A percentile compares a stretch with the other conserved stretches of the same genome.
These are phyloP conservation scores for Anolis apletophallus DNA, from an alignment of 2,797 vertebrate species.

Conservation along the genomic window DNA sequence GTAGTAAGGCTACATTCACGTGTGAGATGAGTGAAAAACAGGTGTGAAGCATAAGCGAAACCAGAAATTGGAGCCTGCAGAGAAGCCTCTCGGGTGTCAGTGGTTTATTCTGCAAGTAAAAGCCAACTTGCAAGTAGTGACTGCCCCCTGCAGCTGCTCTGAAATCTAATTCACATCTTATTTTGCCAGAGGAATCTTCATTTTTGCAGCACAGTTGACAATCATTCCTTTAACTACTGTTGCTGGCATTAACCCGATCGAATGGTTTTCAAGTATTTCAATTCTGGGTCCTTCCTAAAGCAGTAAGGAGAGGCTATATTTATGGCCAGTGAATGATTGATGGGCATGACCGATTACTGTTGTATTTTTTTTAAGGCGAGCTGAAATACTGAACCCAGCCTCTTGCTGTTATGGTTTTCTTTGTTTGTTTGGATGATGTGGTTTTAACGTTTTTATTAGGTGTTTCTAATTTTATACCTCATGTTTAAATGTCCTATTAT, in stretches of 20 bases:
- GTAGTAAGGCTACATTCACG: conserved; percentile 36
- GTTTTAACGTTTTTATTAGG: too few species aligned
- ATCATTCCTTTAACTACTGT: not conserved
- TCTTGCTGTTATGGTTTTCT: not conserved
- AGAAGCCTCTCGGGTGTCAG: not conserved
- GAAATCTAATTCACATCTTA: not conserved
- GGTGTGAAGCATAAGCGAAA: conserved; percentile 38
- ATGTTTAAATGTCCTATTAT: too few species aligned
- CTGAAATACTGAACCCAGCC: not conserved
- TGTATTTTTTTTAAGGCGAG: not conserved
- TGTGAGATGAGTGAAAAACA: conserved; percentile 33
- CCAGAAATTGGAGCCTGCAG: not conserved
- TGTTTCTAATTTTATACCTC: too few species aligned
- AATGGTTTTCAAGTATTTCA: not conserved
- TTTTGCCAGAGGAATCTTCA: not conserved
- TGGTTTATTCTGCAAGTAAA: not conserved
- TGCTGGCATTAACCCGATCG: not conserved
- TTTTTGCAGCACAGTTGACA: not conserved
- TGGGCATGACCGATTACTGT: not conserved
- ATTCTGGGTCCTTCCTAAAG: not conserved
- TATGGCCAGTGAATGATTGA: not conserved
- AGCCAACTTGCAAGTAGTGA: conserved; percentile 39
- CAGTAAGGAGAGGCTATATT: not conserved
- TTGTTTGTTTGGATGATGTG: not conserved
- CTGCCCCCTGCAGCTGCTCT: conserved; percentile 62